Evolutionary conservation across 2,113 vertebrate genomes (phyloP).

Genomic region (Vidua macroura): DNA sequence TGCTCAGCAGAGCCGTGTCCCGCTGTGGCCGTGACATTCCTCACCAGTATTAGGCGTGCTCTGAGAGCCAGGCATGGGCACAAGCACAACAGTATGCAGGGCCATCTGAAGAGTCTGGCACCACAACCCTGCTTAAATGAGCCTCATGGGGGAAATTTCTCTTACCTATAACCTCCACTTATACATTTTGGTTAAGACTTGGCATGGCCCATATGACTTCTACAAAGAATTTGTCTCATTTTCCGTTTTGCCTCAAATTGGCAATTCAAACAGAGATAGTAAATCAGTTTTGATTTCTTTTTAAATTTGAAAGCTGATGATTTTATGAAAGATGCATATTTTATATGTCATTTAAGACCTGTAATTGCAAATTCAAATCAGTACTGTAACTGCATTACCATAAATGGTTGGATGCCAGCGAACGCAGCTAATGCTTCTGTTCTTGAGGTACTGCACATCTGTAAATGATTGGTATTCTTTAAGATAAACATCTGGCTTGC

Average conservation of each 20-base stretch:
- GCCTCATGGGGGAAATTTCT: not conserved
- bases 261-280: not conserved
- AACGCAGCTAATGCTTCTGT: conserved; percentile 82
- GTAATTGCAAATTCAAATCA: not conserved
- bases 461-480: conserved; percentile 83
- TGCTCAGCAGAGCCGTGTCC: not conserved
- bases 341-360: not conserved
- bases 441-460: conserved; percentile 74
- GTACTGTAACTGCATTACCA: conserved; percentile 71
- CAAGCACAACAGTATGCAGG: not conserved
- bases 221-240: not conserved
- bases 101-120: not conserved
- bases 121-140: not conserved
- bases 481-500: conserved; percentile 75
- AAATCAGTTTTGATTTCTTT: not conserved
- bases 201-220: not conserved
- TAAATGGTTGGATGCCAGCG: conserved; percentile 88
- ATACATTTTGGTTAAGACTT: not conserved
- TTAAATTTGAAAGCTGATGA: not conserved
- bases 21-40: not conserved
- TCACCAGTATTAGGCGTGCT: not conserved
- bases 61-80: not conserved
- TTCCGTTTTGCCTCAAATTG: not conserved
- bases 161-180: not conserved
- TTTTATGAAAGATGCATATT: not conserved